A percentile compares a stretch with the other conserved stretches of the same genome.
These are phyloP conservation scores for Lucinisca nassula DNA, from an alignment of 2,888 invertebrate genomes.

Conservation along the genomic window DNA sequence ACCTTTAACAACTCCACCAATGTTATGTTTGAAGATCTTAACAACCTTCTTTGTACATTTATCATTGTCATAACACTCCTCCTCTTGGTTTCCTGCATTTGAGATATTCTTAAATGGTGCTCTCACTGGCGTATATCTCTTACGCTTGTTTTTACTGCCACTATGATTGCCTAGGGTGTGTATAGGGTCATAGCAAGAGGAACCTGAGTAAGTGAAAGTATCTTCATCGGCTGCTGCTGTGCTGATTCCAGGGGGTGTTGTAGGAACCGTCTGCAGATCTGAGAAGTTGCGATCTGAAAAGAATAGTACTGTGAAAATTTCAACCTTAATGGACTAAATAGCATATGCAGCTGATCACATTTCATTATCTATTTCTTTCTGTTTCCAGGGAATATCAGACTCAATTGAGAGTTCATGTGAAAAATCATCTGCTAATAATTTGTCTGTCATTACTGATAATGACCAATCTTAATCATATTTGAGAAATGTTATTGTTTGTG, in stretches of 20 bases:
- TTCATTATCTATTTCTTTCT: too few relatives aligned
- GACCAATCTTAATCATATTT: too few relatives aligned
- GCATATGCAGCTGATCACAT: too few relatives aligned
- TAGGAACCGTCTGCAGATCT: background rate
- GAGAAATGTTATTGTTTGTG: too few relatives aligned
- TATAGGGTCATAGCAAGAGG: background rate
- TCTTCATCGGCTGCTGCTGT: background rate
- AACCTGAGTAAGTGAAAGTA: background rate
- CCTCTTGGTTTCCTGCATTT: background rate
- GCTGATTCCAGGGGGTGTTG: background rate
- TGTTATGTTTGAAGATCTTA: background rate
- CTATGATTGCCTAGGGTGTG: background rate
- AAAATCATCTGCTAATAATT: too few relatives aligned
- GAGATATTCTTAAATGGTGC: conserved; percentile 67
- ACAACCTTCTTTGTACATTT: background rate
- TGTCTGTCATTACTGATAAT: too few relatives aligned
- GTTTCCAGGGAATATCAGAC: too few relatives aligned
- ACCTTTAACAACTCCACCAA: background rate
- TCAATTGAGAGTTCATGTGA: too few relatives aligned
- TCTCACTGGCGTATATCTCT: conserved; percentile 74
- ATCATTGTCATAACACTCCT: background rate
- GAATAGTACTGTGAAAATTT: too few relatives aligned
- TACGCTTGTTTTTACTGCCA: conserved; percentile 71
- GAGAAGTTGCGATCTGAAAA: background rate
- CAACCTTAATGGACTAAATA: too few relatives aligned